A percentile compares a stretch with the other conserved stretches of the same genome.
phyloP scores from a whole-genome alignment of 1,140 invertebrate species.

The Popillia japonica region DNA sequence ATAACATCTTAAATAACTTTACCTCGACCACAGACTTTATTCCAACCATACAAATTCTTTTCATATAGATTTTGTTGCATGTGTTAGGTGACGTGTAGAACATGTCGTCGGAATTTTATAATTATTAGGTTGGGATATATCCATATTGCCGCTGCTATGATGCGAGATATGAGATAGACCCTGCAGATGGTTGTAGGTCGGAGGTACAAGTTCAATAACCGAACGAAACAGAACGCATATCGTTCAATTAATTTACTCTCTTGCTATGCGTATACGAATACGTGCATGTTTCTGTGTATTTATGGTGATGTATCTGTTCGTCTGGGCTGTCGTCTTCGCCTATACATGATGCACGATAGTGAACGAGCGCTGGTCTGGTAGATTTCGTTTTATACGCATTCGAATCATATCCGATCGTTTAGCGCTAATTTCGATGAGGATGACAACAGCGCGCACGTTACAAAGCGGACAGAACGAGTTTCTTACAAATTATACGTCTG shows the following conservation, averaged over 20 bases:
- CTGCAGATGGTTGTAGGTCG: conserved; percentile 37
- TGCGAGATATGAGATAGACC: conserved; percentile 26
- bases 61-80: background rate
- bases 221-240: conserved; percentile 25
- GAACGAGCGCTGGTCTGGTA: background rate
- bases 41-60: background rate
- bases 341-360: background rate
- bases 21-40: no score
- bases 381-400: background rate
- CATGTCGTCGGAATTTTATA: conserved; percentile 12
- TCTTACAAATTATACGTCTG: conserved; percentile 18
- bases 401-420: conserved; percentile 27
- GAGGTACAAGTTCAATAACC: conserved; percentile 41
- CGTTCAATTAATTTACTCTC: conserved; percentile 26
- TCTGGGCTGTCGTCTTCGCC: background rate
- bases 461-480: background rate
- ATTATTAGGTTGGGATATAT: conserved; percentile 4
- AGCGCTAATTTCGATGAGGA: conserved; percentile 29
- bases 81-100: background rate
- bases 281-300: conserved; percentile 9
- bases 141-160: background rate
- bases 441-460: conserved; percentile 1
- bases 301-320: conserved; percentile 6
- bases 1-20: no score
- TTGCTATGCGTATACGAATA: conserved; percentile 16